Evolutionary conservation across 1,140 invertebrate species (phyloP).

Genomic region (Aphaenogaster floridana): DNA sequence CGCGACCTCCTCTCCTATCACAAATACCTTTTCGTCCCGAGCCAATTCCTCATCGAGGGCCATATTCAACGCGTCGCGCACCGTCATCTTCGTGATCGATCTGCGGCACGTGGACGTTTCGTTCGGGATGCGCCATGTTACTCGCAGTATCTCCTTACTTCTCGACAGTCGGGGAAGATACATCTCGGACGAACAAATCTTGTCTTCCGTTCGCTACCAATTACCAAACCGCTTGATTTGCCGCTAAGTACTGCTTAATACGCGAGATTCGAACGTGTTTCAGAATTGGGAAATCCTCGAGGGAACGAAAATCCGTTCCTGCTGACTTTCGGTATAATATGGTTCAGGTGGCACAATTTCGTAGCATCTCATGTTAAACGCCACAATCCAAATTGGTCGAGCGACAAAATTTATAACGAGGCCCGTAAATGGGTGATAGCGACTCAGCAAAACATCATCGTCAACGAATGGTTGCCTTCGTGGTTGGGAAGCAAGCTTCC

Average conservation of each 20-base stretch:
- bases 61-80: slow-evolving; percentile 97
- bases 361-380: slow-evolving; percentile 85
- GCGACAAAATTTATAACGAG: slow-evolving; percentile 88
- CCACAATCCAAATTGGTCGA: slow-evolving; percentile 84
- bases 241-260: background rate
- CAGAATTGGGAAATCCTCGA: slow-evolving; percentile 89
- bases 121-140: background rate
- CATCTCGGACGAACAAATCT: slow-evolving; percentile 22
- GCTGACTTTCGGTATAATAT: slow-evolving; percentile 88
- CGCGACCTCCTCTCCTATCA: slow-evolving; percentile 98
- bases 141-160: background rate
- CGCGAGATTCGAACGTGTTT: slow-evolving; percentile 32
- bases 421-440: slow-evolving; percentile 89
- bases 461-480: slow-evolving; percentile 87
- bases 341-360: slow-evolving; percentile 90
- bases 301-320: slow-evolving; percentile 89
- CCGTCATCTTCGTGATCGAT: slow-evolving; percentile 89
- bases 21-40: slow-evolving; percentile 96
- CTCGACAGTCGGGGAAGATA: slow-evolving; percentile 12
- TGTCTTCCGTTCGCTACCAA: slow-evolving; percentile 62
- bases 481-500: slow-evolving; percentile 81
- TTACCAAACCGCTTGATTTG: too few relatives aligned
- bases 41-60: slow-evolving; percentile 98
- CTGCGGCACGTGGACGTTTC: background rate
- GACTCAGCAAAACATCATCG: slow-evolving; percentile 87